Base-by-base conservation (phyloP, 2,113 vertebrate genomes). In the Microtus ochrogaster region DNA sequence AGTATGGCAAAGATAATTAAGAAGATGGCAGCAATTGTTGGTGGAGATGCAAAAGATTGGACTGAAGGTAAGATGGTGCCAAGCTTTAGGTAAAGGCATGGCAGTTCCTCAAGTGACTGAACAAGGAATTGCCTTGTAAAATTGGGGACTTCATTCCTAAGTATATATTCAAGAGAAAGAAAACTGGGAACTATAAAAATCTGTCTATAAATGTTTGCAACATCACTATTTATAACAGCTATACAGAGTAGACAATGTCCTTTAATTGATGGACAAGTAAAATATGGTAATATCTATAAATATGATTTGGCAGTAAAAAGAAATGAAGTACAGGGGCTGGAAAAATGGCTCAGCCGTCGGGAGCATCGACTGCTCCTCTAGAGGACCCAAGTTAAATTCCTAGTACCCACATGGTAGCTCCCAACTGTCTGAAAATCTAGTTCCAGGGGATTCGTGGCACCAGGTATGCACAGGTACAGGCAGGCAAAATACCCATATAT, bases 281-380 rank as follows among this genome's bases (percentile, higher is more conserved):
- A 94, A 91, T 33, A 9, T 61, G 28, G 19, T 68, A 73, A 30
- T 36, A 44, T 36, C 52, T 10, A 76, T 30, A 88, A 91, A 52
- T 94, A 74, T 33, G 74, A 89, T 39, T 73, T 83, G 41, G 19
- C 39, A 91, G n/a, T 83, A 86, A 90, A 91, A 93, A 92, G 7
- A 92, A 87, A 92, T 66, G 13, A 92, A 65, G 14, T 81, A 74
- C 1, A 33, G 30, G 30, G 13, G 66, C 66, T 33, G 14, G 13
- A 33, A 33, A 68, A 68, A 68, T 36, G 66, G 66, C 13, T 36
- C 66, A n/a, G 7, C 24, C 1, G 7, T 72, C 9, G 39, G 39
- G 17, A 72, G 70, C 70, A 72, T n/a, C 36, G 2, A 17, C 33
- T 21, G 68, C 17, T 72, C 70, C 70, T 72, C 17, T 72, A 73